Evolutionary conservation across 2,888 invertebrate species (phyloP), one percentile per base, ranked within the genome.

Genomic region (Cheilosia soror): DNA sequence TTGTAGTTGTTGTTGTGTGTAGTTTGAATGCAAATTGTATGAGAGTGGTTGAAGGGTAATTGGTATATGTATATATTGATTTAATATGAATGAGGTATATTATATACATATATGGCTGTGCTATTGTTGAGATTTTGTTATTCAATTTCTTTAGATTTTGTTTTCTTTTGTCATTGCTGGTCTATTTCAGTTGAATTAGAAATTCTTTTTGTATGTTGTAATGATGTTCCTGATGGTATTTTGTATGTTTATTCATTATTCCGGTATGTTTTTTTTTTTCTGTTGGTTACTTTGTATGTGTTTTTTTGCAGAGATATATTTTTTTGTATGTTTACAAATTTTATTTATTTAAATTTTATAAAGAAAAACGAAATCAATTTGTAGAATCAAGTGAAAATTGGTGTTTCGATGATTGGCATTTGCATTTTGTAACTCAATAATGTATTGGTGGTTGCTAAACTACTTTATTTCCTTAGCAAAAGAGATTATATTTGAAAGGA

Each of bases 1-100:
- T 92, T 92, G 92, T 92, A 91, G 91, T 92, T 92, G 92, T 86
- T 90, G 89, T 91, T 92, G 60, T 76, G 60, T 76, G 57, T 82
- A 80, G 71, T 72, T 85, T 60, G 63, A 79, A 75, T 72, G 71
- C 62, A 63, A 72, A 63, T 71, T 62, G 62, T 71, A 66, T 62
- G 15, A 47, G 47, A 15, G 42, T 73, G 57, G 31, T 73, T 85
- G 63, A 80, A 81, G 65, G 73, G 80, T 68, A 83, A 47, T 58
- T 65, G 71, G 79, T 82, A 73, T 68, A 77, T 88, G 85, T 84
- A 81, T 84, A 80, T 86, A 69, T 87, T 65, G 62, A 81, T 42
- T 63, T 76, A 37, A 87, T 87, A 87, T 87, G 49, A 53, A 69
- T 72, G 72, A 76, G 53, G 63, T 82, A 65, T 63, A 77, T 83